Base-by-base conservation (phyloP, 1,140 invertebrate genomes). In the Propsilocerus akamusi region DNA sequence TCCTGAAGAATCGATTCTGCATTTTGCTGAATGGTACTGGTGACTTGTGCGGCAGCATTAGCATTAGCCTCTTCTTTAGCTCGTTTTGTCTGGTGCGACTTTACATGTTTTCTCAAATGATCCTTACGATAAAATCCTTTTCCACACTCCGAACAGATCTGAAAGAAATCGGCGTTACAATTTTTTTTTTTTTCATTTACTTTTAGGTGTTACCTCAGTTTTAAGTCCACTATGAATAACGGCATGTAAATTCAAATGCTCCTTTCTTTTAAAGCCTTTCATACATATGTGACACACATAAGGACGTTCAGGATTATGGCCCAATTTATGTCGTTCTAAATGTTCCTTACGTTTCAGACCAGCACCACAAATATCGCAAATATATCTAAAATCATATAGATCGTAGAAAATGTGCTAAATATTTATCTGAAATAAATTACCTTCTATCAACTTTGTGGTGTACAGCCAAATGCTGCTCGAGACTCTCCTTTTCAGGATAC, bases 71-170 rank as follows among this genome's bases (percentile, higher is more conserved):
- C 77, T 58, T 81, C 79, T 53, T 80, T 79, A 3, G 77, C 72
- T 23, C 81, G 70, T 58, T 80, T 78, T 17, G 77, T 73, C 51
- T 80, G 68, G 62, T 86, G 83, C 20, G 80, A 83, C 32, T 80
- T 73, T 20, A 81, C 73, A 59, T 86, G 83, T 57, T 86, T 86
- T 52, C 78, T 71, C 46, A 86, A 66, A 62, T 87, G 84, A 59
- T 87, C 84, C 54, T 84, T 85, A n/a, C 84, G 72, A 61, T 86
- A 86, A 57, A 87, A 87, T 20, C 81, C 82, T 70, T 82, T 82
- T 14, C 78, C 76, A 56, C 80, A 82, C 53, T 81, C 77, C 1
- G 54, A 55, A 49, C 66, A 68, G 23, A 68, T 52, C 49, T 51
- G 23, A 17, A 37, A 23, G 14, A 25, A 25, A 5, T 47, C 6